A percentile compares a stretch with the other conserved stretches of the same genome.
These are phyloP conservation scores for Axea sp. DNA, from an alignment of 2,888 invertebrate genomes.

Conservation along the genomic window DNA sequence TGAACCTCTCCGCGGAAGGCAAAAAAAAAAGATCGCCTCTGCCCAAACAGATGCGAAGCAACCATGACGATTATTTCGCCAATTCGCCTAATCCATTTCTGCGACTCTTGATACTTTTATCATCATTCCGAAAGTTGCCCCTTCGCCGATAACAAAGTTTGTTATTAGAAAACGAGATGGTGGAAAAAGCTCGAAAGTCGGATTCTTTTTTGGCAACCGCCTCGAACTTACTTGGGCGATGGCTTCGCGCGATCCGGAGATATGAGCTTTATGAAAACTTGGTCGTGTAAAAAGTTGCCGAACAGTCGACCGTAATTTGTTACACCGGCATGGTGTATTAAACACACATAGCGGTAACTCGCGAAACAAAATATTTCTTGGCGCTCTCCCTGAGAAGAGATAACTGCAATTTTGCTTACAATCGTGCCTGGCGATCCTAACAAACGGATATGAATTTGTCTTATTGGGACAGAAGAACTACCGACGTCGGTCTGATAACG, in stretches of 20 bases:
- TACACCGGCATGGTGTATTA: slow-evolving; percentile 46
- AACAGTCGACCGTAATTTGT: slow-evolving; percentile 45
- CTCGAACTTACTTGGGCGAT: slow-evolving; percentile 38
- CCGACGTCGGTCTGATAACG: too few relatives aligned
- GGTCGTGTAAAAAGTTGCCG: slow-evolving; percentile 39
- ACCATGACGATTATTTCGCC: slow-evolving; percentile 33
- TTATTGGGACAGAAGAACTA: too few relatives aligned
- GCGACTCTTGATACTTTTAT: slow-evolving; percentile 38
- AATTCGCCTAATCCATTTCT: slow-evolving; percentile 42
- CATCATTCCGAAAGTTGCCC: slow-evolving; percentile 42
- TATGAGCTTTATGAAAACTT: slow-evolving; percentile 55
- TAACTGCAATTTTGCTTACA: slow-evolving; percentile 7
- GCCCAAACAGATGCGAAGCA: slow-evolving; percentile 23
- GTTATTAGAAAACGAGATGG: slow-evolving; percentile 39
- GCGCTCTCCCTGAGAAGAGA: slow-evolving; percentile 20
- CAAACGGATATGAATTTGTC: neutral
- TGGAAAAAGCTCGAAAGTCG: slow-evolving; percentile 38
- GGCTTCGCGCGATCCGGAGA: slow-evolving; percentile 44
- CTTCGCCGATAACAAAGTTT: slow-evolving; percentile 49
- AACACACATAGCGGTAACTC: slow-evolving; percentile 41
- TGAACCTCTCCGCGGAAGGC: too few relatives aligned
- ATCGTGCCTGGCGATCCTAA: neutral
- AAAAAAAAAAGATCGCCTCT: neutral
- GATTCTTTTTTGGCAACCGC: slow-evolving; percentile 49
- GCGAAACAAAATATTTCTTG: slow-evolving; percentile 39